Evolutionary conservation across 2,888 invertebrate genomes (phyloP).

Genomic region (Pollenia griseotomentosa): DNA sequence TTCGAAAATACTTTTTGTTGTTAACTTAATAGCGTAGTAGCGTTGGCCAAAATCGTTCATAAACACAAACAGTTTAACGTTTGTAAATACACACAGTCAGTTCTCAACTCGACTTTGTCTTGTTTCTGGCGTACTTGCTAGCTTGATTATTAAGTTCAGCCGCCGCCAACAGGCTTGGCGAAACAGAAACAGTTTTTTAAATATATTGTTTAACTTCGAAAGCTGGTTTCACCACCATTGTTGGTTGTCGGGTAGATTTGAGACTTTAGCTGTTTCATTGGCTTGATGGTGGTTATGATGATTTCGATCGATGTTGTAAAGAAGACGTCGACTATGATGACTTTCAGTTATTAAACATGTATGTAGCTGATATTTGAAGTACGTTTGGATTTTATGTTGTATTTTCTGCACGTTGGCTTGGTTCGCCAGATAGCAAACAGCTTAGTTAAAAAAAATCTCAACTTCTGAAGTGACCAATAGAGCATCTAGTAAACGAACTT

Average conservation of each 20-base stretch:
- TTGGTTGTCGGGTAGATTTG: slow-evolving; percentile 32
- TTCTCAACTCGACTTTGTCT: slow-evolving; percentile 38
- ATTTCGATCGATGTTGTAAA: slow-evolving; percentile 26
- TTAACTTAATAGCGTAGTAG: slow-evolving; percentile 53
- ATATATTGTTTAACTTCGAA: slow-evolving; percentile 67
- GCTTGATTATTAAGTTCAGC: slow-evolving; percentile 55
- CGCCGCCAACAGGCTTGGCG: slow-evolving; percentile 64
- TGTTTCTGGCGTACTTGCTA: slow-evolving; percentile 48
- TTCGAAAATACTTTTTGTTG: slow-evolving; percentile 59
- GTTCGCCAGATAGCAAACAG: slow-evolving; percentile 47
- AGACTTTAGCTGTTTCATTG: slow-evolving; percentile 58
- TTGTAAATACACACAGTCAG: slow-evolving; percentile 50
- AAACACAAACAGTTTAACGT: slow-evolving; percentile 63
- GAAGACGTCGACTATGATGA: slow-evolving; percentile 31
- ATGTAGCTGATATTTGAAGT: slow-evolving; percentile 34
- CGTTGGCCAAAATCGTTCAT: slow-evolving; percentile 48
- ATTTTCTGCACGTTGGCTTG: slow-evolving; percentile 22
- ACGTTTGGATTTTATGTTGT: not conserved
- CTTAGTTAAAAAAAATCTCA: slow-evolving; percentile 49
- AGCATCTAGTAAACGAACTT: slow-evolving; percentile 40
- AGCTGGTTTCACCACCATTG: slow-evolving; percentile 69
- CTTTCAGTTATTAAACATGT: slow-evolving; percentile 28
- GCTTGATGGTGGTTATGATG: slow-evolving; percentile 51
- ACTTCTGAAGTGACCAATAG: slow-evolving; percentile 28
- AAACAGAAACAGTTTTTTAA: slow-evolving; percentile 60